A percentile compares a stretch with the other conserved stretches of the same genome.
Conservation (phyloP, 2,113 vertebrate species). For the Oreotrochilus melanogaster region DNA sequence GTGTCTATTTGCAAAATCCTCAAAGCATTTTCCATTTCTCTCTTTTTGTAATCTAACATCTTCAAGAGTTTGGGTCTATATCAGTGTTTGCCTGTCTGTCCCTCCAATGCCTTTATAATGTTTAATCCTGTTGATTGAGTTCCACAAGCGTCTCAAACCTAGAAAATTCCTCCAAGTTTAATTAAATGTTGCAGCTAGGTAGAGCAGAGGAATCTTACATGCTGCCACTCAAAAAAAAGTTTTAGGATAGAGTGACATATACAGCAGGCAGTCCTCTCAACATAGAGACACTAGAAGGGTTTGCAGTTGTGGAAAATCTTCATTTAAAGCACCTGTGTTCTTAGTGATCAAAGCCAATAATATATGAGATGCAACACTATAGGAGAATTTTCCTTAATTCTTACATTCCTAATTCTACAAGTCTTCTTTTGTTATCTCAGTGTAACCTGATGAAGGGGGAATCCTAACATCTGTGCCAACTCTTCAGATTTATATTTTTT, state of each 20-base stretch:
- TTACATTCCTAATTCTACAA: neutral
- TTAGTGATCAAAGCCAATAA: neutral
- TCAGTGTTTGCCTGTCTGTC: neutral
- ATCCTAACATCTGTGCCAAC: neutral
- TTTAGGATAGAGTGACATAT: neutral
- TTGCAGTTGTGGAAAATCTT: neutral
- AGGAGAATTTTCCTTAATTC: neutral
- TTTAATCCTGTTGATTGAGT: constrained; percentile 11
- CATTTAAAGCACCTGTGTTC: rapidly evolving
- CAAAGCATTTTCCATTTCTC: neutral
- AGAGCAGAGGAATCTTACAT: neutral
- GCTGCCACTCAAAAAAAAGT: neutral
- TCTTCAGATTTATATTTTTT: neutral
- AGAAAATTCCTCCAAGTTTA: neutral
- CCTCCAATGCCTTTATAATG: neutral
- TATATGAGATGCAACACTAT: neutral
- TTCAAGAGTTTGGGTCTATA: neutral
- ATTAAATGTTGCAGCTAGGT: neutral
- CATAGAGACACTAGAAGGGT: neutral
- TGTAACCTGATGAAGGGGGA: neutral
- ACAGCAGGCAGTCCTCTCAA: neutral
- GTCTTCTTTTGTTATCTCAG: neutral
- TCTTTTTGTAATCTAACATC: neutral
- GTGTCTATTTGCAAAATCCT: neutral
- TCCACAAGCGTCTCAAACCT: neutral